Conservation (phyloP, 2,888 invertebrate species). For the Nebria brevicollis region DNA sequence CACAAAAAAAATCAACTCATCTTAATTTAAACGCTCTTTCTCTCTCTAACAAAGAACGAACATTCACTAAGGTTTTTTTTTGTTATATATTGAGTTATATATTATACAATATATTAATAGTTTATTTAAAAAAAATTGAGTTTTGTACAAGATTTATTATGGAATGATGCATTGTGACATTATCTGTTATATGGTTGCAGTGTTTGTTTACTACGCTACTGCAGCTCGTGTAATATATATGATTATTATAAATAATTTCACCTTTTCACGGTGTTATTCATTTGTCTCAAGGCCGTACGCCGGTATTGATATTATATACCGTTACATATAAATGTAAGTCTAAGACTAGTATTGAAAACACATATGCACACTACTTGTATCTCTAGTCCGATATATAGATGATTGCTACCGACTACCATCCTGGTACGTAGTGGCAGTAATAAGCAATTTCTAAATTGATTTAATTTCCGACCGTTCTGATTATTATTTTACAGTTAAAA, state of each 20-base stretch:
- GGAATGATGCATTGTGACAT: background rate
- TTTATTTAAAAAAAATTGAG: too few relatives aligned
- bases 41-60: too few relatives aligned
- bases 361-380: background rate
- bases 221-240: background rate
- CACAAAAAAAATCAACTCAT: too few relatives aligned
- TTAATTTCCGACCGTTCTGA: constrained; percentile 32
- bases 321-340: constrained; percentile 26
- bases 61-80: too few relatives aligned
- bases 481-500: constrained; percentile 28
- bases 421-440: background rate
- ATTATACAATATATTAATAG: too few relatives aligned
- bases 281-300: constrained; percentile 33
- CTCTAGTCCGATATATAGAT: background rate
- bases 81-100: too few relatives aligned
- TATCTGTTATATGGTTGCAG: background rate
- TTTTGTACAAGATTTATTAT: background rate
- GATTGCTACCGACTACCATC: background rate
- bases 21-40: too few relatives aligned
- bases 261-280: constrained; percentile 39
- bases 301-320: constrained; percentile 23
- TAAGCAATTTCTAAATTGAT: constrained; percentile 27
- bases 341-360: background rate
- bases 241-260: constrained; percentile 38
- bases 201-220: background rate